These are phyloP conservation scores for Epinephelus lanceolatus DNA, from an alignment of 2,113 vertebrate species.

Conservation along the genomic window DNA sequence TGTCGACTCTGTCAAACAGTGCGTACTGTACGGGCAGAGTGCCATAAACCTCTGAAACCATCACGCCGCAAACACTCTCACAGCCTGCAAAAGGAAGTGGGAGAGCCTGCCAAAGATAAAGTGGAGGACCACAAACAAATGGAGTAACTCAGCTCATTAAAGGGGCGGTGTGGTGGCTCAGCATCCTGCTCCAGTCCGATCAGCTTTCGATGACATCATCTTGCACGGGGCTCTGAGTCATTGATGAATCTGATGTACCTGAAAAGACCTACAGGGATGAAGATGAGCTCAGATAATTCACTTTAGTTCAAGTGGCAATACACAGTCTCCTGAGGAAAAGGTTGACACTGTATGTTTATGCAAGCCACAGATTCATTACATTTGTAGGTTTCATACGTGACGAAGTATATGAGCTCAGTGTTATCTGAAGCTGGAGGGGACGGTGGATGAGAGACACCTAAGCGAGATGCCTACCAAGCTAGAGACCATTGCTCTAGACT, in stretches of 20 bases:
- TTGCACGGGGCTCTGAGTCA: slow-evolving; percentile 3
- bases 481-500: too few relatives aligned
- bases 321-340: too few relatives aligned
- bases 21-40: slow-evolving; percentile 57
- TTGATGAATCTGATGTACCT: slow-evolving; percentile 38
- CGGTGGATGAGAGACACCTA: too few relatives aligned
- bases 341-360: too few relatives aligned
- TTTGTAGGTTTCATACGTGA: too few relatives aligned
- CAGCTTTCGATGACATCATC: slow-evolving; percentile 67
- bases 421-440: too few relatives aligned
- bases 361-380: too few relatives aligned
- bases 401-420: too few relatives aligned
- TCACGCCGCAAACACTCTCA: slow-evolving; percentile 79
- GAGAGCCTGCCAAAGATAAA: slow-evolving; percentile 64
- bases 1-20: slow-evolving; percentile 71
- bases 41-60: slow-evolving; percentile 72
- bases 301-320: neutral
- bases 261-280: neutral
- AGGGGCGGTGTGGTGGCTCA: slow-evolving; percentile 37
- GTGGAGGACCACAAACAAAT: slow-evolving; percentile 66
- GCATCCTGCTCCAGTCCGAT: slow-evolving; percentile 54
- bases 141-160: slow-evolving; percentile 73
- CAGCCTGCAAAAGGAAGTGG: slow-evolving; percentile 67
- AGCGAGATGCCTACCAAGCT: too few relatives aligned
- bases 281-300: neutral